These are phyloP conservation scores for Acrobasis repandana DNA, from an alignment of 2,888 invertebrate species.

Conservation along the genomic window DNA sequence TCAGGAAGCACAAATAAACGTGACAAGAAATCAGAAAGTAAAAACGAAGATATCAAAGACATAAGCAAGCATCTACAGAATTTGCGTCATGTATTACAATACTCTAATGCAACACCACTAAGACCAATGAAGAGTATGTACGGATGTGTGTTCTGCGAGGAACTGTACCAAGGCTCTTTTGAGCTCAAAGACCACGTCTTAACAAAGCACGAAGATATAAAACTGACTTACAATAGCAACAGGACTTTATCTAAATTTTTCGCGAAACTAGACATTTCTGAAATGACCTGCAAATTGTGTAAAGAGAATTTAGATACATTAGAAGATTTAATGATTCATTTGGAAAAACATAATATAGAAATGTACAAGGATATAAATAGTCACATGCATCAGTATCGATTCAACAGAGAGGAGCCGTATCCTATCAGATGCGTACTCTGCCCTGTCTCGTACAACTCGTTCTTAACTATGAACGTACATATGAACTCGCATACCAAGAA, in stretches of 20 bases:
- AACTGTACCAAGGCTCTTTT: neutral
- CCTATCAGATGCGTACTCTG: conserved; percentile 40
- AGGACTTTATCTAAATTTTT: neutral
- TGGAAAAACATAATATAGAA: conserved; percentile 5
- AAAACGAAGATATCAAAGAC: neutral
- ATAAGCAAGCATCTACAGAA: conserved; percentile 2
- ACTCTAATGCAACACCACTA: conserved; percentile 2
- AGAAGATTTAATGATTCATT: conserved; percentile 4
- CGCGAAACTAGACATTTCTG: conserved; percentile 46
- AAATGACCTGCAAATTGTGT: conserved; percentile 45
- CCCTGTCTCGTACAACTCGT: conserved; percentile 38
- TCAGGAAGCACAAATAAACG: neutral
- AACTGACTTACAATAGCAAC: neutral
- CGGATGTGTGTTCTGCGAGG: conserved; percentile 1
- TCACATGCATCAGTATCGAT: conserved; percentile 54
- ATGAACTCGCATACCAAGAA: conserved; percentile 48
- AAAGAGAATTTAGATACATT: neutral
- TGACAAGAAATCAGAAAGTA: neutral
- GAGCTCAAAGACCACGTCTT: neutral
- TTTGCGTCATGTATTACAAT: neutral
- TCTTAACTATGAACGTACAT: conserved; percentile 45
- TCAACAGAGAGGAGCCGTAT: conserved; percentile 36
- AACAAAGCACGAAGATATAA: neutral
- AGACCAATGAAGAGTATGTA: neutral
- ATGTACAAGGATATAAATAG: conserved; percentile 43